Percentiles rank a stretch among this genome's conserved stretches.
Evolutionary conservation across 2,797 vertebrate species (phyloP).

Genomic region (Sarcophilus harrisii): DNA sequence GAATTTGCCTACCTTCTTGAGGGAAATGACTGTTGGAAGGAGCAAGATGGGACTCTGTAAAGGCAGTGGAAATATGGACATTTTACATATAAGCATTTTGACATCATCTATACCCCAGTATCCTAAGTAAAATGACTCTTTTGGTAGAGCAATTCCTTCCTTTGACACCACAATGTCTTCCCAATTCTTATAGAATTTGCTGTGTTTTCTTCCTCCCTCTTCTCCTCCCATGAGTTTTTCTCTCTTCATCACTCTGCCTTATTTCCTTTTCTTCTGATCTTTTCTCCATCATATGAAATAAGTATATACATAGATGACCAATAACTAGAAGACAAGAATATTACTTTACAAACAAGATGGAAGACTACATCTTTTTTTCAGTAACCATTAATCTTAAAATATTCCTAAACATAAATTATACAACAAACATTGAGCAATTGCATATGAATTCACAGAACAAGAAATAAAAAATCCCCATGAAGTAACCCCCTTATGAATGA

Average conservation of each 20-base stretch:
- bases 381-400: not conserved
- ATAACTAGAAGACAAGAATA: not conserved
- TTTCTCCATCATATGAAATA: not conserved
- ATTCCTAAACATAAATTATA: not conserved
- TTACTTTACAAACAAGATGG: not conserved
- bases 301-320: not conserved
- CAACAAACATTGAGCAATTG: not conserved
- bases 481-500: not conserved
- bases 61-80: not conserved
- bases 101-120: not conserved
- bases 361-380: not conserved
- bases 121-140: not conserved
- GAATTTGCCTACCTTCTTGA: not conserved
- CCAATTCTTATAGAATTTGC: not conserved
- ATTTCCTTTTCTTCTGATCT: not conserved
- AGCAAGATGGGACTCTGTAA: not conserved
- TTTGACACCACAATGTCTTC: not conserved
- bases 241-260: not conserved
- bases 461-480: not conserved
- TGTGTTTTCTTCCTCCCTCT: not conserved
- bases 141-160: not conserved
- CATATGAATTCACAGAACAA: not conserved
- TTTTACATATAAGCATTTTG: not conserved
- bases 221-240: not conserved
- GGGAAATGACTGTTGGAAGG: not conserved